phyloP scores from a whole-genome alignment of 2,113 vertebrate genomes.

The Brachypteracias leptosomus region DNA sequence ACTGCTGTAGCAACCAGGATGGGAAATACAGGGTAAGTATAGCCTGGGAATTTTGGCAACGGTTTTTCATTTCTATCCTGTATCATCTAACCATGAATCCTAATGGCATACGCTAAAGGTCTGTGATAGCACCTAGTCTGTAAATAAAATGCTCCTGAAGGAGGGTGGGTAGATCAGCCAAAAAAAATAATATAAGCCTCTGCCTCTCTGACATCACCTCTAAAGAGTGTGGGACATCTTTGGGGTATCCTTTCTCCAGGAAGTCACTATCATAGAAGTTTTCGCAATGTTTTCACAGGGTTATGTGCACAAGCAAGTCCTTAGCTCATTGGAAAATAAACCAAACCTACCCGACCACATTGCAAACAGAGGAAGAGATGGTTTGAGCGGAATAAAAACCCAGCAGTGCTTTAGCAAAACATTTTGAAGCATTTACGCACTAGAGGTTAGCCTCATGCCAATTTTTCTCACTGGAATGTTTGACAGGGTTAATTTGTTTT shows the following conservation, averaged over 20 bases:
- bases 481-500: neutral
- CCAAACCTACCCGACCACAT: rapidly evolving
- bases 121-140: neutral
- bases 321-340: neutral
- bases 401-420: neutral
- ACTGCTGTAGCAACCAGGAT: neutral
- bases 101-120: neutral
- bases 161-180: neutral
- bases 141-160: neutral
- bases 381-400: neutral
- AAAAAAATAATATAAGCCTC: neutral
- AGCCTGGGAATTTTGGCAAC: neutral
- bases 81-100: neutral
- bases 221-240: neutral
- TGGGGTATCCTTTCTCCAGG: neutral
- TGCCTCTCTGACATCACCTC: neutral
- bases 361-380: neutral
- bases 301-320: neutral
- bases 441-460: neutral
- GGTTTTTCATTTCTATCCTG: neutral
- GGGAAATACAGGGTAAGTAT: neutral
- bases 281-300: neutral
- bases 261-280: neutral
- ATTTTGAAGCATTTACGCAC: neutral
- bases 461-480: neutral